A percentile compares a stretch with the other conserved stretches of the same genome.
phyloP scores from a whole-genome alignment of 2,113 vertebrate species.

The Misgurnus mizolepis region DNA sequence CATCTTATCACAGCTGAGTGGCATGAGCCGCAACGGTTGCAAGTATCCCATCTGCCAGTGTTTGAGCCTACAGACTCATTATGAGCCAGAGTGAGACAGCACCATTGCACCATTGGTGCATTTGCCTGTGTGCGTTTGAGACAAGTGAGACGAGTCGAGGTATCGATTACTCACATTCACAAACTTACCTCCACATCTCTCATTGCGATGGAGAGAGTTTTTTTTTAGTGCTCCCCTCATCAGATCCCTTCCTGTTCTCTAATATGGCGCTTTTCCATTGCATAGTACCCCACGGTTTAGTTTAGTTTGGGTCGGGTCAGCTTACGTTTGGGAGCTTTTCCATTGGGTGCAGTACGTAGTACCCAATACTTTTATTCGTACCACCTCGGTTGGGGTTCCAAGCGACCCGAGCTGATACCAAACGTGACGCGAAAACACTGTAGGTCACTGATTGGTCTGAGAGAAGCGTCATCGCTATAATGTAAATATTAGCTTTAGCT shows the following conservation, averaged over 20 bases:
- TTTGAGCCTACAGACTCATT: conserved; percentile 78
- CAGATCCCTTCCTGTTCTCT: not conserved
- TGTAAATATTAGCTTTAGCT: too few relatives aligned
- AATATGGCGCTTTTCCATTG: not conserved
- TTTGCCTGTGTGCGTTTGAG: conserved; percentile 52
- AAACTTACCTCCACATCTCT: conserved; percentile 69
- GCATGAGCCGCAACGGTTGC: conserved; percentile 78
- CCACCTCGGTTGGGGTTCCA: too few relatives aligned
- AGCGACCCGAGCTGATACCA: too few relatives aligned
- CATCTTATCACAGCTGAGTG: conserved; percentile 79
- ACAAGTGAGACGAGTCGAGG: conserved; percentile 66
- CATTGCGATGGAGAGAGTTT: conserved; percentile 79
- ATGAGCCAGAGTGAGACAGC: conserved; percentile 74
- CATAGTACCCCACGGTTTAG: too few relatives aligned
- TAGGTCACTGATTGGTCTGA: too few relatives aligned
- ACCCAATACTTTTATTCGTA: too few relatives aligned
- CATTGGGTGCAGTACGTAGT: too few relatives aligned
- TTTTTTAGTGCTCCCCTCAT: conserved; percentile 35
- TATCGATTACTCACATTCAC: conserved; percentile 75
- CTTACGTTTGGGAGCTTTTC: too few relatives aligned
- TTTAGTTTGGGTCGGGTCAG: too few relatives aligned
- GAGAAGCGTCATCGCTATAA: too few relatives aligned
- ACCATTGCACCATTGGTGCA: conserved; percentile 61
- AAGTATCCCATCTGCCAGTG: conserved; percentile 81
- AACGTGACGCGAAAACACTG: too few relatives aligned